phyloP scores from a whole-genome alignment of 1,140 invertebrate species.

The Calycopis cecrops region DNA sequence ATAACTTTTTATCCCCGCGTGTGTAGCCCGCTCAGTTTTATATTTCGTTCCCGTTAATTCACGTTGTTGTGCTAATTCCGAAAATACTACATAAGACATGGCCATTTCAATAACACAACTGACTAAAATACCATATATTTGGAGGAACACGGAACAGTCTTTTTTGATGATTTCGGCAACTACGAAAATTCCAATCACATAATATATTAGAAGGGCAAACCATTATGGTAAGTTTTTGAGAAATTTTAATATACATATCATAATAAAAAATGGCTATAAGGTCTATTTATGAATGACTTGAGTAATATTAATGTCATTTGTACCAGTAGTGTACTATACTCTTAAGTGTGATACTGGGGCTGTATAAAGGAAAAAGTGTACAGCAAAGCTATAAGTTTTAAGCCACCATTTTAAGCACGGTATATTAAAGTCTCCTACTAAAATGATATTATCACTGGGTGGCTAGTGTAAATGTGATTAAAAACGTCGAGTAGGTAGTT shows the following conservation, averaged over 20 bases:
- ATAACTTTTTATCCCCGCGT: too few species aligned
- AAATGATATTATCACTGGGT: too few species aligned
- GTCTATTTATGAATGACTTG: neutral
- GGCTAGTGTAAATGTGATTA: too few species aligned
- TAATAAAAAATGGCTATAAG: neutral
- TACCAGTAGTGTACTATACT: too few species aligned
- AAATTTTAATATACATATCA: neutral
- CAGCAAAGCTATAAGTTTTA: too few species aligned
- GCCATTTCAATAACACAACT: conserved; percentile 37
- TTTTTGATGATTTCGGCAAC: conserved; percentile 28
- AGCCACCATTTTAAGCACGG: too few species aligned
- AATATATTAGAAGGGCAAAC: conserved; percentile 74
- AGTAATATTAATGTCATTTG: too few species aligned
- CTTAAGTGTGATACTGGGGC: too few species aligned
- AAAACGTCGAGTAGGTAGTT: too few species aligned
- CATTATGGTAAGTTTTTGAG: conserved; percentile 49
- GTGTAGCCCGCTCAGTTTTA: conserved; percentile 37
- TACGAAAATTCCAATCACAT: conserved; percentile 39
- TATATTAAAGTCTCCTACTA: too few species aligned
- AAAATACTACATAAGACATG: conserved; percentile 42
- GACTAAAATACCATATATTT: conserved; percentile 40
- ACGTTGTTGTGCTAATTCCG: conserved; percentile 22
- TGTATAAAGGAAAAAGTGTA: too few species aligned
- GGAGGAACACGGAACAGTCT: conserved; percentile 38
- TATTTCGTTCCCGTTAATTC: neutral